Conservation (phyloP, 2,797 vertebrate genomes). For the Eulemur rubriventer region DNA sequence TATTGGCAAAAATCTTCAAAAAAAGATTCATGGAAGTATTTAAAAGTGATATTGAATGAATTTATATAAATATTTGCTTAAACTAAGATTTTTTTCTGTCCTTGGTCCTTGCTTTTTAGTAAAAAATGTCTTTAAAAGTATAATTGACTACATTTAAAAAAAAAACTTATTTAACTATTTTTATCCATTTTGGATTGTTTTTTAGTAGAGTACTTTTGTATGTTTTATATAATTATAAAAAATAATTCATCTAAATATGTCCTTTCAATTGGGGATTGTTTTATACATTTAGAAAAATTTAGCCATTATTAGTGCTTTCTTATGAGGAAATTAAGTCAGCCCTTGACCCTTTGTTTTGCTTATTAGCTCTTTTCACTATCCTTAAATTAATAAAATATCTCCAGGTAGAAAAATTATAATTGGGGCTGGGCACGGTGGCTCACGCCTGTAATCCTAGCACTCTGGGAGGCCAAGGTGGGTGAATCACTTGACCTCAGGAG, state of each 20-base stretch:
- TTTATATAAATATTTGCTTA: conserved; percentile 27
- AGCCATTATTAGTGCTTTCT: not conserved
- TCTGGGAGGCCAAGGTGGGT: too few species aligned
- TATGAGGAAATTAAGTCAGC: not conserved
- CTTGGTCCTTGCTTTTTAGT: not conserved
- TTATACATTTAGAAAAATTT: conserved; percentile 36
- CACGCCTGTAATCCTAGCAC: too few species aligned
- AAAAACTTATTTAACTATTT: not conserved
- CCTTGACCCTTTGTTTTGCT: not conserved
- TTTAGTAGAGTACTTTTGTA: not conserved
- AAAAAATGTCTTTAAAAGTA: conserved; percentile 28
- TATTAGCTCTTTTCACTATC: not conserved
- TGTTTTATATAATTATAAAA: conserved; percentile 47
- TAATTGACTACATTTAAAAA: not conserved
- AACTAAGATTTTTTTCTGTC: not conserved
- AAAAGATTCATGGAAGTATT: not conserved
- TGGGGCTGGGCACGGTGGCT: not conserved
- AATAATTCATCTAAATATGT: not conserved
- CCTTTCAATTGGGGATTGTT: conserved; percentile 7
- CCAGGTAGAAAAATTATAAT: conserved; percentile 45
- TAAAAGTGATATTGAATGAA: conserved; percentile 17
- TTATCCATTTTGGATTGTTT: not conserved
- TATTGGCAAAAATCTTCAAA: conserved; percentile 18
- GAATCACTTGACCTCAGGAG: too few species aligned
- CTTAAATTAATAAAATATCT: conserved; percentile 32